Evolutionary conservation across 2,113 vertebrate species (phyloP).

Genomic region (Fregetta grallaria): DNA sequence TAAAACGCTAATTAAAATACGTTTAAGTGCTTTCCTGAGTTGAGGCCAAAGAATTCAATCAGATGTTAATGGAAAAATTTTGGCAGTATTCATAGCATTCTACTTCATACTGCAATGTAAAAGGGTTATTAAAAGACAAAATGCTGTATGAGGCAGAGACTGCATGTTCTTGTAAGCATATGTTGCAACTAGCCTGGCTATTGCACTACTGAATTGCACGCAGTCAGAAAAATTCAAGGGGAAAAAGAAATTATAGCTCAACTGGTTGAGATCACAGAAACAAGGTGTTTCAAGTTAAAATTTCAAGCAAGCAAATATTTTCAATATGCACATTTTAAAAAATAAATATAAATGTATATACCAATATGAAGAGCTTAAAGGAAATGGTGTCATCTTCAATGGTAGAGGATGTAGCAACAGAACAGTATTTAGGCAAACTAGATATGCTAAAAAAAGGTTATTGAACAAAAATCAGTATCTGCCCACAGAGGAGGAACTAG

Average conservation of each 20-base stretch:
- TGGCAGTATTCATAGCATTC: neutral
- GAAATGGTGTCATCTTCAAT: neutral
- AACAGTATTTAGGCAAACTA: neutral
- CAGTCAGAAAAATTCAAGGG: neutral
- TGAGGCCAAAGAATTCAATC: conserved; percentile 5
- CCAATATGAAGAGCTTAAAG: neutral
- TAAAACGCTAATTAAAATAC: conserved; percentile 5
- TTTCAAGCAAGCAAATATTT: neutral
- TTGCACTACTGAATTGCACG: neutral
- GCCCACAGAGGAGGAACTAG: neutral
- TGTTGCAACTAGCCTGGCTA: neutral
- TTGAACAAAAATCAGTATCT: neutral
- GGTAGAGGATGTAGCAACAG: neutral
- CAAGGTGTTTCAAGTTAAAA: neutral
- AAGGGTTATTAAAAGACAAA: neutral
- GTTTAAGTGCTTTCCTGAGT: conserved; percentile 6
- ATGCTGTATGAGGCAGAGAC: neutral
- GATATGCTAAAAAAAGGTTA: neutral
- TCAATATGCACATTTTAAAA: neutral
- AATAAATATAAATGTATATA: neutral
- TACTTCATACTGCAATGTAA: neutral
- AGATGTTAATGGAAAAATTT: neutral
- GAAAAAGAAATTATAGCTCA: neutral
- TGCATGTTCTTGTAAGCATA: neutral
- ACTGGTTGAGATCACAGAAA: neutral